phyloP scores from a whole-genome alignment of 2,888 invertebrate species.

The Tenodera sinensis region DNA sequence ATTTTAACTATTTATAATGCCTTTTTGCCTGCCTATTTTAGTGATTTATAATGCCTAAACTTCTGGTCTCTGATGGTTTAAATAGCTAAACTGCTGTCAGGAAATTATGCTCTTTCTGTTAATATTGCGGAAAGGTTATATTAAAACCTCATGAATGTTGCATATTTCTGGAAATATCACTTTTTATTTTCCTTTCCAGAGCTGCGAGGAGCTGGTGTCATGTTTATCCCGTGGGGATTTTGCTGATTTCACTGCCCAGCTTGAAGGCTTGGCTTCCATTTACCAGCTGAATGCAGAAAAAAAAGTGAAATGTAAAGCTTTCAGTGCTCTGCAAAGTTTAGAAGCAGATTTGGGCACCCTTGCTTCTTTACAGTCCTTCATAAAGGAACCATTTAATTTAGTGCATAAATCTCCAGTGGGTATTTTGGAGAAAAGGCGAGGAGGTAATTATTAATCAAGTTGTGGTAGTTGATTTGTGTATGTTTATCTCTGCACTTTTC shows the following conservation, averaged over 20 bases:
- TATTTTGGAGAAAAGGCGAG: slow-evolving; percentile 73
- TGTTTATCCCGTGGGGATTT: slow-evolving; percentile 84
- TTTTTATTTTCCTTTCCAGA: slow-evolving; percentile 51
- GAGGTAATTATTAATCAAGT: slow-evolving; percentile 51
- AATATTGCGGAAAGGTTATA: too few species aligned
- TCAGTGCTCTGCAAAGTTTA: slow-evolving; percentile 84
- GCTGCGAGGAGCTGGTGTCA: slow-evolving; percentile 82
- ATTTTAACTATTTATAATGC: too few species aligned
- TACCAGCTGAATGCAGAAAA: slow-evolving; percentile 94
- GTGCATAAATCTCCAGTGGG: slow-evolving; percentile 89
- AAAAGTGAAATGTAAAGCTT: slow-evolving; percentile 90
- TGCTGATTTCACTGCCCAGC: slow-evolving; percentile 84
- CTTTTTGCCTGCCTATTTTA: too few species aligned
- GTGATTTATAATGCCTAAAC: too few species aligned
- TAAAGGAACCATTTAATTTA: slow-evolving; percentile 67
- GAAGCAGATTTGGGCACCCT: slow-evolving; percentile 84
- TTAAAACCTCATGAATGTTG: background rate
- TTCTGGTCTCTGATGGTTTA: too few species aligned
- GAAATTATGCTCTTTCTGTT: too few species aligned
- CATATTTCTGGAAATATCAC: background rate
- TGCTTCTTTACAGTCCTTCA: slow-evolving; percentile 71
- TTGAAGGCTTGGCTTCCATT: slow-evolving; percentile 86
- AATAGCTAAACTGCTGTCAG: too few species aligned
- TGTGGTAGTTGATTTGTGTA: too few species aligned
- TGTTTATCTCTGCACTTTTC: too few species aligned